Evolutionary conservation across 2,888 invertebrate genomes (phyloP).

Genomic region (Crioceris asparagi): DNA sequence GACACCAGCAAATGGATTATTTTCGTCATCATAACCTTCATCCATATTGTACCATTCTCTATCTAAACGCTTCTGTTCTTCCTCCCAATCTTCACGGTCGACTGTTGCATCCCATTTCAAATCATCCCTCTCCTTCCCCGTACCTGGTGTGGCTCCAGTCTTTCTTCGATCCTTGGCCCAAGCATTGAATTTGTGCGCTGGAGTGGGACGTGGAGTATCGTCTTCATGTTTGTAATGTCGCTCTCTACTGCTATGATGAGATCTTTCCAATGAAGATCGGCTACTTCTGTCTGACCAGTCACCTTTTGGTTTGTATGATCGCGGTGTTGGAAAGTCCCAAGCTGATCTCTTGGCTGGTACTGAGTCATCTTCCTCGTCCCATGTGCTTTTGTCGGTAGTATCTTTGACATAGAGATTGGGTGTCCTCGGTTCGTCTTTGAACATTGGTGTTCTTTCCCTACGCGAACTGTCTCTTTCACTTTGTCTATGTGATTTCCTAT

Average conservation of each 20-base stretch:
- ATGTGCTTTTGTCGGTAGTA: slow-evolving; percentile 57
- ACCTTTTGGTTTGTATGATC: slow-evolving; percentile 36
- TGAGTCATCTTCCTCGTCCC: slow-evolving; percentile 69
- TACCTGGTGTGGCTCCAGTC: slow-evolving; percentile 54
- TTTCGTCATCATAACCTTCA: slow-evolving; percentile 85
- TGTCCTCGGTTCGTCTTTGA: slow-evolving; percentile 79
- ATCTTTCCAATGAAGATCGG: slow-evolving; percentile 23
- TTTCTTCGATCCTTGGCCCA: slow-evolving; percentile 62
- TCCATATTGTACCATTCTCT: slow-evolving; percentile 96
- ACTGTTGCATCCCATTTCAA: slow-evolving; percentile 54
- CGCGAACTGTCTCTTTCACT: slow-evolving; percentile 27
- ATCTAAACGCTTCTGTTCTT: slow-evolving; percentile 81
- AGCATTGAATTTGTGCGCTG: slow-evolving; percentile 72
- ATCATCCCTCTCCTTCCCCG: slow-evolving; percentile 36
- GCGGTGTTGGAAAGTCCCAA: slow-evolving; percentile 91
- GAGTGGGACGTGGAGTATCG: slow-evolving; percentile 74
- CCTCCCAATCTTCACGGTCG: slow-evolving; percentile 78
- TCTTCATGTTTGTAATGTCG: slow-evolving; percentile 37
- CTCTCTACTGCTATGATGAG: slow-evolving; percentile 30
- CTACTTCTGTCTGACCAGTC: slow-evolving; percentile 34
- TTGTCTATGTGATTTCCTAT: slow-evolving; percentile 32
- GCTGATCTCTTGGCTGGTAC: slow-evolving; percentile 57
- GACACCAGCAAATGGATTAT: slow-evolving; percentile 83
- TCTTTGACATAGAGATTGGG: slow-evolving; percentile 57
- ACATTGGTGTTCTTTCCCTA: slow-evolving; percentile 43